Percentiles rank a stretch among this genome's conserved stretches.
Conservation (phyloP, 1,140 invertebrate genomes). For the Chionoecetes opilio region DNA sequence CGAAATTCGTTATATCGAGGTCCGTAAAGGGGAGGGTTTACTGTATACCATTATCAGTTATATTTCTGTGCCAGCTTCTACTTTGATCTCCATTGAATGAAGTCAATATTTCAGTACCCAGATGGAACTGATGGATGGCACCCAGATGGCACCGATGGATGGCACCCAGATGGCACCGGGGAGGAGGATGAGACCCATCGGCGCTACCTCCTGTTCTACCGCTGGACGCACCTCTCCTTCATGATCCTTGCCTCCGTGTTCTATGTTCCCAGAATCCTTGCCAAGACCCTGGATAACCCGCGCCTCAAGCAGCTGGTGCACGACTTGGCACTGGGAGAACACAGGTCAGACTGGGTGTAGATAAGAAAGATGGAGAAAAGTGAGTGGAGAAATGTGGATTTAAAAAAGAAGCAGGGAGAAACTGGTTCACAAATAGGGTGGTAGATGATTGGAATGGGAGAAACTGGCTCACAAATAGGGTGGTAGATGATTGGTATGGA, state of each 20-base stretch:
- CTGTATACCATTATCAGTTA: background rate
- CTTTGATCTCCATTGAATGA: background rate
- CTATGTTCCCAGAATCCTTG: conserved; percentile 61
- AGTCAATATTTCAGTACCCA: background rate
- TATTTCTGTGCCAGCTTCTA: background rate
- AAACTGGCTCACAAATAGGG: no score
- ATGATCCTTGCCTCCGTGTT: background rate
- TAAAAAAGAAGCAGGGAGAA: no score
- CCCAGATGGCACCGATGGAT: no score
- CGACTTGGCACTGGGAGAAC: conserved; percentile 40
- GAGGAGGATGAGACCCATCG: conserved; percentile 1
- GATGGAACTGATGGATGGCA: no score
- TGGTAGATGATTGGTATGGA: no score
- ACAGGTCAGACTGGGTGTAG: background rate
- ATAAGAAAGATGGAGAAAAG: no score
- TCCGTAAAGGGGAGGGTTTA: background rate
- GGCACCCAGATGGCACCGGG: no score
- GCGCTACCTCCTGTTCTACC: conserved; percentile 66
- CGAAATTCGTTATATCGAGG: background rate
- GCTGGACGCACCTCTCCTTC: conserved; percentile 58
- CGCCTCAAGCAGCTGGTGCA: conserved; percentile 46
- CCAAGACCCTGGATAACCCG: conserved; percentile 45
- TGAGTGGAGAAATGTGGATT: no score
- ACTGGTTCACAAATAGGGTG: no score
- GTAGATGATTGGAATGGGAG: no score